A percentile compares a stretch with the other conserved stretches of the same genome.
Evolutionary conservation across 1,140 invertebrate genomes (phyloP).

Genomic region (Phortica variegata): DNA sequence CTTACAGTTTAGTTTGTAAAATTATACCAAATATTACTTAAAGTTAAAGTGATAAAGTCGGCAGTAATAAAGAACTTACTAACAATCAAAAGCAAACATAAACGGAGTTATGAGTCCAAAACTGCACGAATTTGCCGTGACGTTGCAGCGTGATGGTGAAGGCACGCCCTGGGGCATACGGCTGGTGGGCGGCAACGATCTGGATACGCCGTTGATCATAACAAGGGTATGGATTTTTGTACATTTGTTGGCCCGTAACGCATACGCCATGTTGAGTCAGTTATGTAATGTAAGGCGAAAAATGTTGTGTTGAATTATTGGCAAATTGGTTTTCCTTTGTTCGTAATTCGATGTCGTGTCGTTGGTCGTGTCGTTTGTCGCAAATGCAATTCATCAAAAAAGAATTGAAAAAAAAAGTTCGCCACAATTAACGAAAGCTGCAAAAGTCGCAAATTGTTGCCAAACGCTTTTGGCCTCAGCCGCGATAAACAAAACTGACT

Average conservation of each 20-base stretch:
- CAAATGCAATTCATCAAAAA: slow-evolving; percentile 35
- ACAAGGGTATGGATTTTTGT: no score
- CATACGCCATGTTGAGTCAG: slow-evolving; percentile 1
- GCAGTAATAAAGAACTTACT: no score
- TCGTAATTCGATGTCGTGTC: not conserved
- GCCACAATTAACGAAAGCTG: slow-evolving; percentile 8
- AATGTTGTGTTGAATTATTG: no score
- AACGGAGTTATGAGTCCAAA: slow-evolving; percentile 62
- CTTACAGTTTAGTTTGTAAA: no score
- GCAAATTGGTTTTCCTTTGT: no score
- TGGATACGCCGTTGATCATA: slow-evolving; percentile 84
- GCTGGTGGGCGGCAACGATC: slow-evolving; percentile 85
- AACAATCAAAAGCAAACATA: not conserved
- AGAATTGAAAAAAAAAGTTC: slow-evolving; percentile 1
- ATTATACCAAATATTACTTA: no score
- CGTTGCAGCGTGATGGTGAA: slow-evolving; percentile 72
- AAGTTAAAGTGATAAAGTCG: no score
- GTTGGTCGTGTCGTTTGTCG: slow-evolving; percentile 13
- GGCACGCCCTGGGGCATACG: slow-evolving; percentile 87
- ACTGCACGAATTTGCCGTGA: slow-evolving; percentile 71
- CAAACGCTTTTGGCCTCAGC: slow-evolving; percentile 40
- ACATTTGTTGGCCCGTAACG: no score
- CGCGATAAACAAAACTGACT: slow-evolving; percentile 29
- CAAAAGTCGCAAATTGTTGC: slow-evolving; percentile 17
- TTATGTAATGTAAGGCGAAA: no score